phyloP scores from a whole-genome alignment of 2,888 invertebrate genomes.

The Hirtodrosophila histrioides region DNA sequence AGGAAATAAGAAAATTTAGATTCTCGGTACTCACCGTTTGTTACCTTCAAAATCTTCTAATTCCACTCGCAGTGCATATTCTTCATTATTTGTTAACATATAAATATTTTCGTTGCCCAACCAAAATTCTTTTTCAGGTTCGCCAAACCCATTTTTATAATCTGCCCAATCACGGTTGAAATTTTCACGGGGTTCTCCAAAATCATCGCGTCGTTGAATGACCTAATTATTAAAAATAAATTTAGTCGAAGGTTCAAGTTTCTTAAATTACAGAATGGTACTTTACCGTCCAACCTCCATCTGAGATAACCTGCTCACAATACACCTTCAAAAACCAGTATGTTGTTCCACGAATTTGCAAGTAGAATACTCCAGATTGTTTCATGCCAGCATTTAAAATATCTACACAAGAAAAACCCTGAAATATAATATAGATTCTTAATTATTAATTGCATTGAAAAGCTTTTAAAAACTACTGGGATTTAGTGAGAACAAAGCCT shows the following conservation, averaged over 20 bases:
- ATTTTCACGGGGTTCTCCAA: constrained; percentile 93
- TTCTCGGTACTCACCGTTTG: constrained; percentile 88
- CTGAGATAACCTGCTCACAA: constrained; percentile 94
- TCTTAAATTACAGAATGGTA: not conserved
- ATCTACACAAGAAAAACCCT: constrained; percentile 96
- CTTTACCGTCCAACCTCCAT: constrained; percentile 96
- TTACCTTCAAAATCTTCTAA: constrained; percentile 97
- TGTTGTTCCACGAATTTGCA: constrained; percentile 95
- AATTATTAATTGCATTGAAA: not conserved
- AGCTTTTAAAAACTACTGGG: too few relatives aligned
- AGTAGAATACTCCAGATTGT: constrained; percentile 94
- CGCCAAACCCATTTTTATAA: constrained; percentile 96
- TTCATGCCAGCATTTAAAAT: constrained; percentile 93
- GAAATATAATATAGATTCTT: constrained; percentile 78
- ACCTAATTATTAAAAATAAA: constrained; percentile 86
- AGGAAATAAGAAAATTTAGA: not conserved
- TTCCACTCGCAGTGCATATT: constrained; percentile 93
- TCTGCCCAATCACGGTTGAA: constrained; percentile 97
- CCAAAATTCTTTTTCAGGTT: constrained; percentile 96
- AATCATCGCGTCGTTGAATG: constrained; percentile 95
- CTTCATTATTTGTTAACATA: constrained; percentile 96
- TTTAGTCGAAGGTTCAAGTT: not conserved
- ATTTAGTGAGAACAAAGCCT: too few relatives aligned
- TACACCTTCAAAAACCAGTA: constrained; percentile 97
- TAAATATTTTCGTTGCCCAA: constrained; percentile 96